Conservation (phyloP, 2,113 vertebrate genomes). For the Leuciscus idus region DNA sequence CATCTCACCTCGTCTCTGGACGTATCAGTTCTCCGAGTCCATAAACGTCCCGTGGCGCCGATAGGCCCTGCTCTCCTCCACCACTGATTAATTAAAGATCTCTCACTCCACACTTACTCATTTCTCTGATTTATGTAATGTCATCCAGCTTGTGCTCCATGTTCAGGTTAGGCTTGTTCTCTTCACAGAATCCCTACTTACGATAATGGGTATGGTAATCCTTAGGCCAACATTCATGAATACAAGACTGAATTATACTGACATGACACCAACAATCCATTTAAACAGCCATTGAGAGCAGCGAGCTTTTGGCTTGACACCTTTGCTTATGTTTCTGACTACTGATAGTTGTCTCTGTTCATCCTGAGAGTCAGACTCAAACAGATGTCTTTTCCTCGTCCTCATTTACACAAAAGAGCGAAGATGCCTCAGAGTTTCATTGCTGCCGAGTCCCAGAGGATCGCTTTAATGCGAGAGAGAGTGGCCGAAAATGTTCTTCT, state of each 20-base stretch:
- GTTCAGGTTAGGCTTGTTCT: slow-evolving; percentile 1
- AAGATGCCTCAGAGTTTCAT: not conserved
- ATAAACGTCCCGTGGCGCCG: slow-evolving; percentile 35
- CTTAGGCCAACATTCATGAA: slow-evolving; percentile 17
- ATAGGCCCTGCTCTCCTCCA: slow-evolving; percentile 40
- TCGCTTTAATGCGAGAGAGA: slow-evolving; percentile 34
- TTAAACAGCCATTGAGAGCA: slow-evolving; percentile 9
- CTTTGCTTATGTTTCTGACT: slow-evolving; percentile 24
- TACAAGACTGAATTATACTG: slow-evolving; percentile 11
- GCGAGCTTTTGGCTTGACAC: slow-evolving; percentile 30
- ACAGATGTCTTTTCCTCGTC: slow-evolving; percentile 26
- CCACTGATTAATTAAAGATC: slow-evolving; percentile 56
- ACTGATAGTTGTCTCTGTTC: slow-evolving; percentile 2
- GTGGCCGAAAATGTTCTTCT: slow-evolving; percentile 43
- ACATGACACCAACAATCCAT: slow-evolving; percentile 23
- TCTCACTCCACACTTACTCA: slow-evolving; percentile 43
- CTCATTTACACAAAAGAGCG: slow-evolving; percentile 18
- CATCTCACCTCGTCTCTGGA: not conserved
- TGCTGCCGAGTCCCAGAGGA: slow-evolving; percentile 32
- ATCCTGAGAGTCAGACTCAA: slow-evolving; percentile 5
- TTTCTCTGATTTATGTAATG: slow-evolving; percentile 56
- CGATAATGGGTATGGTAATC: slow-evolving; percentile 36
- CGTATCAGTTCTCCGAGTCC: not conserved
- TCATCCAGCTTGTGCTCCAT: not conserved
- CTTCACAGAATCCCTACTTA: not conserved